A percentile compares a stretch with the other conserved stretches of the same genome.
phyloP scores from a whole-genome alignment of 2,113 vertebrate genomes.

The Anguilla japonica region DNA sequence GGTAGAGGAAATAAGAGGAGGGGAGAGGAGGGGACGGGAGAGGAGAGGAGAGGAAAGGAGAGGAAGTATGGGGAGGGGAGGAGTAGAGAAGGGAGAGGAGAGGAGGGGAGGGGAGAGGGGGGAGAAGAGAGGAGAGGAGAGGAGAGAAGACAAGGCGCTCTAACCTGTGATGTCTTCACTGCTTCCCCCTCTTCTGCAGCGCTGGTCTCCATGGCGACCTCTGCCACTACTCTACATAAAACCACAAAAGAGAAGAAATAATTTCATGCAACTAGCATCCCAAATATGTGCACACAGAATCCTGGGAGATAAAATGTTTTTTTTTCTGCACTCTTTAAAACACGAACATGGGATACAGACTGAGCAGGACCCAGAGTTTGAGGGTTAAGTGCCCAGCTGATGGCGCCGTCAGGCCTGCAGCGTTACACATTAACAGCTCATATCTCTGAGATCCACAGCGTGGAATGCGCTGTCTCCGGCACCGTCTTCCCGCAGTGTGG shows the following conservation, averaged over 20 bases:
- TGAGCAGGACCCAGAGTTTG: too few relatives aligned
- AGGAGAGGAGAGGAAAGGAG: too few relatives aligned
- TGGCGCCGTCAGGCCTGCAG: not conserved
- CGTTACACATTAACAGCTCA: not conserved
- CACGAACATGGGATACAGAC: not conserved
- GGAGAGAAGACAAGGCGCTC: not conserved
- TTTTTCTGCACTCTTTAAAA: not conserved
- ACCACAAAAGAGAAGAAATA: not conserved
- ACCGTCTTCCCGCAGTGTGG: not conserved
- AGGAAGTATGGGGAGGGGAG: too few relatives aligned
- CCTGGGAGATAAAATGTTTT: too few relatives aligned
- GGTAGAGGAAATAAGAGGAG: too few relatives aligned
- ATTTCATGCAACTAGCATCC: not conserved
- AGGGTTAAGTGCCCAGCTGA: too few relatives aligned
- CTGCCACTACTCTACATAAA: not conserved
- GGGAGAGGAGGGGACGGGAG: too few relatives aligned
- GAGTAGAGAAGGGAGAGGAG: too few relatives aligned
- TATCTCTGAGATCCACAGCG: not conserved
- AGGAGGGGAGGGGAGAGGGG: not conserved
- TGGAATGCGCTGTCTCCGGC: not conserved
- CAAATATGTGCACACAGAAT: not conserved
- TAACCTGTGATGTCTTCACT: conserved; percentile 79
- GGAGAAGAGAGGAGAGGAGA: not conserved
- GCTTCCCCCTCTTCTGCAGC: conserved; percentile 67
- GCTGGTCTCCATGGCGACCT: conserved; percentile 67